These are phyloP conservation scores for Hippopotamyrus pictus DNA, from an alignment of 2,797 vertebrate genomes.

Conservation along the genomic window DNA sequence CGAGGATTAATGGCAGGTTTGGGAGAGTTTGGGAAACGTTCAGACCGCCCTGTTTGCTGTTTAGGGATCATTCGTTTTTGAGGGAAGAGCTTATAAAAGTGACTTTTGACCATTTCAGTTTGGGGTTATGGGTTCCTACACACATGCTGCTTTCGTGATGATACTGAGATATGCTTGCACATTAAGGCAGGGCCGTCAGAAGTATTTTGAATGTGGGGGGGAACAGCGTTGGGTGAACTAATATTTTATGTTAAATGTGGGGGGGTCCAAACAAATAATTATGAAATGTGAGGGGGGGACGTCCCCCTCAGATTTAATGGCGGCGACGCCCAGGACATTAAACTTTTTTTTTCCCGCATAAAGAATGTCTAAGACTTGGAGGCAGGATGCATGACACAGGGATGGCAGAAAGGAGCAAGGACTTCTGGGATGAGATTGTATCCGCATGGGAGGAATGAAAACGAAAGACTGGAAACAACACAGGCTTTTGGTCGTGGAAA, in stretches of 20 bases:
- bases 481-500: slow-evolving; percentile 48
- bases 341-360: background rate
- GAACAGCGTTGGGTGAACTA: too few relatives aligned
- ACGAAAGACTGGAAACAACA: slow-evolving; percentile 47
- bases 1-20: slow-evolving; percentile 8
- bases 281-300: too few relatives aligned
- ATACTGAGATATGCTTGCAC: background rate
- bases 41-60: background rate
- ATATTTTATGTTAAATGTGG: too few relatives aligned
- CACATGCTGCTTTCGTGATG: background rate
- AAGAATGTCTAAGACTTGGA: background rate
- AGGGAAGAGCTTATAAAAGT: background rate
- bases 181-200: background rate
- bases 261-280: too few relatives aligned
- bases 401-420: background rate
- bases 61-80: background rate
- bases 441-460: background rate
- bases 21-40: background rate
- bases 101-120: background rate
- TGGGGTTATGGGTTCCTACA: background rate
- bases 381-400: background rate
- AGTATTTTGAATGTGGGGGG: too few relatives aligned
- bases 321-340: background rate
- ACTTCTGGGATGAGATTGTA: background rate
- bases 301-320: too few relatives aligned